These are phyloP conservation scores for Rynchops niger DNA, from an alignment of 2,113 vertebrate genomes.

Conservation along the genomic window DNA sequence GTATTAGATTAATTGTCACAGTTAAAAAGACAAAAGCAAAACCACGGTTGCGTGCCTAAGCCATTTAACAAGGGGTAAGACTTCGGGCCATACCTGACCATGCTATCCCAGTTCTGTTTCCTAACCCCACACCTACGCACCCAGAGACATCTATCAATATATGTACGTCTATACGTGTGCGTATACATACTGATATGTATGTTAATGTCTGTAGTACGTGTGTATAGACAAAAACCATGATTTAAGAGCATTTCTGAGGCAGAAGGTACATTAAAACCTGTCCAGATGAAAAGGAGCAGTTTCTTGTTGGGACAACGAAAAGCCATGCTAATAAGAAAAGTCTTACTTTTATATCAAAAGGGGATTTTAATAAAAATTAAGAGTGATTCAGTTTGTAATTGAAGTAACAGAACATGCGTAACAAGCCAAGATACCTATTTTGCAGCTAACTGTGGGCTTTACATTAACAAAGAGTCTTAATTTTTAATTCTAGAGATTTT, in stretches of 20 bases:
- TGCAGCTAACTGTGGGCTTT: neutral
- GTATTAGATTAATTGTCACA: neutral
- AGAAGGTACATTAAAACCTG: neutral
- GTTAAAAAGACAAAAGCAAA: neutral
- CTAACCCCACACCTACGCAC: neutral
- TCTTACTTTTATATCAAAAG: neutral
- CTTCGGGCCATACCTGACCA: neutral
- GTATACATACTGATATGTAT: rapidly evolving
- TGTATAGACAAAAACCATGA: neutral
- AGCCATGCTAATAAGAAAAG: neutral
- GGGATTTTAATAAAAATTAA: conserved; percentile 29
- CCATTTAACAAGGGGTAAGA: neutral
- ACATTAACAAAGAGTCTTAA: neutral
- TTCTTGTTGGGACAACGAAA: neutral
- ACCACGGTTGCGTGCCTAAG: neutral
- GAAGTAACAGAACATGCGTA: neutral
- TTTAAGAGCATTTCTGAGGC: neutral
- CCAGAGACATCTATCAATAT: neutral
- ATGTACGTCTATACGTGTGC: rapidly evolving
- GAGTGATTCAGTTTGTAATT: conserved; percentile 8
- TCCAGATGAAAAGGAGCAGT: neutral
- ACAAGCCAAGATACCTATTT: neutral
- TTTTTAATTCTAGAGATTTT: neutral
- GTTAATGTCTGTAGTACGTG: neutral
- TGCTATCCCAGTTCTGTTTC: neutral